phyloP scores from a whole-genome alignment of 2,797 vertebrate genomes.

The Anguilla marmorata region DNA sequence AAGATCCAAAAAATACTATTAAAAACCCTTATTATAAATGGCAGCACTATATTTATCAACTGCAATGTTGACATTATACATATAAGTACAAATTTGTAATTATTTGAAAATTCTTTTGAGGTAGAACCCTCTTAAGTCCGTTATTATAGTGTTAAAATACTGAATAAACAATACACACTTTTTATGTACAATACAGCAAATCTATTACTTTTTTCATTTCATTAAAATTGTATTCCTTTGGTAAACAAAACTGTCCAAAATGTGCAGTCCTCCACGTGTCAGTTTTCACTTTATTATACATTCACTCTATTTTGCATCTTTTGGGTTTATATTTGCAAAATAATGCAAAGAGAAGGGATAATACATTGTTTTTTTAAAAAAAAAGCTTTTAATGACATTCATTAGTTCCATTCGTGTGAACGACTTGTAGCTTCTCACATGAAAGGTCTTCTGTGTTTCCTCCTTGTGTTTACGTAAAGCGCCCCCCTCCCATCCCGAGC shows the following conservation, averaged over 20 bases:
- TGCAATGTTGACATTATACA: conserved; percentile 77
- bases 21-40: conserved; percentile 84
- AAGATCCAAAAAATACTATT: conserved; percentile 85
- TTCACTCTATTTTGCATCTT: conserved; percentile 71
- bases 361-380: conserved; percentile 53
- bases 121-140: conserved; percentile 82
- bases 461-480: conserved; percentile 16
- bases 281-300: conserved; percentile 68
- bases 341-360: conserved; percentile 58
- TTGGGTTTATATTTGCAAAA: conserved; percentile 59
- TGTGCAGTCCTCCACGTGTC: conserved; percentile 77
- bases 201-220: conserved; percentile 64
- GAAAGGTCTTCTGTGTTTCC: conserved; percentile 46
- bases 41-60: conserved; percentile 82
- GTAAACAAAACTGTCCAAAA: conserved; percentile 80
- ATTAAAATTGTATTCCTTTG: conserved; percentile 79
- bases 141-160: conserved; percentile 80
- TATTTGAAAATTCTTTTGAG: conserved; percentile 75
- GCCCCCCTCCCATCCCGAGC: background rate
- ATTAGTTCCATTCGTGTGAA: conserved; percentile 58
- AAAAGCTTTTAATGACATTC: conserved; percentile 67
- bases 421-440: conserved; percentile 46
- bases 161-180: conserved; percentile 75
- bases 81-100: conserved; percentile 71
- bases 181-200: conserved; percentile 79